Percentiles rank a stretch among this genome's conserved stretches.
These are phyloP conservation scores for Elegia similella DNA, from an alignment of 2,888 invertebrate genomes.

Conservation along the genomic window DNA sequence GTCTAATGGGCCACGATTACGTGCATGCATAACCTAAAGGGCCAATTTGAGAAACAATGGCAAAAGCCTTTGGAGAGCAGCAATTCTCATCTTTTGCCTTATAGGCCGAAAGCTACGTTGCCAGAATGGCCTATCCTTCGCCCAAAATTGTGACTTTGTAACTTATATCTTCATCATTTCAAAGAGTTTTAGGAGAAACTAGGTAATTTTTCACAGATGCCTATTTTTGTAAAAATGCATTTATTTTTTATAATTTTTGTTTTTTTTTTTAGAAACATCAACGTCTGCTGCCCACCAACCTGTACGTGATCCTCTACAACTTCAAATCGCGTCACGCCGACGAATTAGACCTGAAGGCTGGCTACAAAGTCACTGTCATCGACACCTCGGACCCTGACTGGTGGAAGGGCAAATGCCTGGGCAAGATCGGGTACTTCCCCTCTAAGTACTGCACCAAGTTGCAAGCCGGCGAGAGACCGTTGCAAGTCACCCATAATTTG, in stretches of 20 bases:
- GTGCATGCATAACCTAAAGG: too few species aligned
- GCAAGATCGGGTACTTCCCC: conserved; percentile 95
- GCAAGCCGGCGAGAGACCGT: conserved; percentile 93
- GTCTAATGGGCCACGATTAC: too few species aligned
- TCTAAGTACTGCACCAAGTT: conserved; percentile 96
- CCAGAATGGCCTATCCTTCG: too few species aligned
- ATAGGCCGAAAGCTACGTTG: too few species aligned
- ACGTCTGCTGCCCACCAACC: conserved; percentile 92
- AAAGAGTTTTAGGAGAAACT: too few species aligned
- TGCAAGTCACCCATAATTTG: conserved; percentile 88
- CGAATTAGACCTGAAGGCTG: conserved; percentile 96
- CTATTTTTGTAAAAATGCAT: too few species aligned
- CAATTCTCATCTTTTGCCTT: too few species aligned
- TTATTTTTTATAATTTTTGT: neutral
- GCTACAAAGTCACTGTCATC: conserved; percentile 94
- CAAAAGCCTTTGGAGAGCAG: too few species aligned
- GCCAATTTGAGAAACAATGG: too few species aligned
- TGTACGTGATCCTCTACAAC: conserved; percentile 97
- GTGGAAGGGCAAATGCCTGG: conserved; percentile 98
- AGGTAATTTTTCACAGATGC: too few species aligned
- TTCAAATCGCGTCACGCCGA: conserved; percentile 97
- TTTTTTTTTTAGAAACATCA: conserved; percentile 86
- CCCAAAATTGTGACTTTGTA: too few species aligned
- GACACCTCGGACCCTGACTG: conserved; percentile 97
- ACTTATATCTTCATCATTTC: too few species aligned